phyloP scores from a whole-genome alignment of 2,797 vertebrate genomes.

The Crocodylus rhombifer region DNA sequence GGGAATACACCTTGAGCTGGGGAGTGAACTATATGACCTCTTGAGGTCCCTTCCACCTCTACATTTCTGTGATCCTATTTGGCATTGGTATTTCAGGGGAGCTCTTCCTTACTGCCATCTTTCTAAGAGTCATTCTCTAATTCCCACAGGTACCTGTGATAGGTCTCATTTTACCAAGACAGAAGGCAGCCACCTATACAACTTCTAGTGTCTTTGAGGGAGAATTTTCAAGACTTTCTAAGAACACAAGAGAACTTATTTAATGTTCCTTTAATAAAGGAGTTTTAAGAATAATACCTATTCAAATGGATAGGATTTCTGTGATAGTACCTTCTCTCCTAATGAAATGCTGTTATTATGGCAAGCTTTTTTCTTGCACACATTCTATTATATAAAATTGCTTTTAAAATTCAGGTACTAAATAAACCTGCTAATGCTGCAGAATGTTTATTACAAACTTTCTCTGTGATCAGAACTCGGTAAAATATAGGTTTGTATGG shows the following conservation, averaged over 20 bases:
- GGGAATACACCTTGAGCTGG: too few species aligned
- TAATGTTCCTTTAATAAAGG: constrained; percentile 54
- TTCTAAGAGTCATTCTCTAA: fast-evolving
- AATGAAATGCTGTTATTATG: constrained; percentile 70
- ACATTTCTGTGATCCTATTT: too few species aligned
- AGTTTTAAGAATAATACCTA: constrained; percentile 65
- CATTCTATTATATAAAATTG: constrained; percentile 55
- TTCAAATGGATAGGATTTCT: constrained; percentile 69
- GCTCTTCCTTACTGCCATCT: background rate
- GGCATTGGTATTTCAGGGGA: background rate
- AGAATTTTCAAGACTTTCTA: constrained; percentile 52
- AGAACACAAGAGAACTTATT: constrained; percentile 55
- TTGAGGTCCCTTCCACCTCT: too few species aligned
- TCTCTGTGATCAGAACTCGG: constrained; percentile 7
- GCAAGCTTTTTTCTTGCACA: constrained; percentile 59
- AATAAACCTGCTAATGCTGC: constrained; percentile 36
- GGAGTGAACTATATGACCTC: too few species aligned
- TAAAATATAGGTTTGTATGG: background rate
- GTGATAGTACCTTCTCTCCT: constrained; percentile 65
- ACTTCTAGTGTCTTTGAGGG: constrained; percentile 44
- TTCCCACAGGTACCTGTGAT: background rate
- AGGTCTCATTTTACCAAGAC: background rate
- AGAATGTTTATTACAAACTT: constrained; percentile 46
- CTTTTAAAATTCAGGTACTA: constrained; percentile 64
- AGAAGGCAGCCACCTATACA: background rate